These are phyloP conservation scores for Branchipolynoe longqiensis DNA, from an alignment of 2,888 invertebrate genomes.

Conservation along the genomic window DNA sequence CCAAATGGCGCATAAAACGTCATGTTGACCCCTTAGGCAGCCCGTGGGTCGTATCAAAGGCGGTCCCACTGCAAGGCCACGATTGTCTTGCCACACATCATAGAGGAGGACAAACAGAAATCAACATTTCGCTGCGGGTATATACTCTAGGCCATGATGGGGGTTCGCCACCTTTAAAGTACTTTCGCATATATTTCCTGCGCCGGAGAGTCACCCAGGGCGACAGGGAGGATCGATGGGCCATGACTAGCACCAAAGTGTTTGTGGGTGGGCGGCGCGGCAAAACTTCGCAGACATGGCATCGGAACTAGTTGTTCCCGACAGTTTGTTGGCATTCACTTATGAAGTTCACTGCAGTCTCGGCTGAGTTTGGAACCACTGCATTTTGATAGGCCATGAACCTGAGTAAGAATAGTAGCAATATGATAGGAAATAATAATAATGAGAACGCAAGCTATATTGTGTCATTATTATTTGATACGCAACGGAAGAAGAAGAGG, in stretches of 20 bases:
- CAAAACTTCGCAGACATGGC: background rate
- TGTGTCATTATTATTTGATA: no score
- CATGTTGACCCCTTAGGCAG: slow-evolving; percentile 21
- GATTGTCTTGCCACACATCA: slow-evolving; percentile 36
- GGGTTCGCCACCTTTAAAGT: slow-evolving; percentile 43
- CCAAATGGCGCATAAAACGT: slow-evolving; percentile 47
- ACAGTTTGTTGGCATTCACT: background rate
- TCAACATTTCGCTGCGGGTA: slow-evolving; percentile 53
- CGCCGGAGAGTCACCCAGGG: slow-evolving; percentile 10
- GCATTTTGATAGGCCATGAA: background rate
- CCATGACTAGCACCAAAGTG: background rate
- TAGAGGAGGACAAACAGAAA: slow-evolving; percentile 40
- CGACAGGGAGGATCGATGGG: slow-evolving; percentile 15
- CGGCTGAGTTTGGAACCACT: no score
- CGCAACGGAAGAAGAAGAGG: no score
- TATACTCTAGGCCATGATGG: slow-evolving; percentile 19
- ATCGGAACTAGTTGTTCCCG: background rate
- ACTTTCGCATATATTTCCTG: slow-evolving; percentile 48
- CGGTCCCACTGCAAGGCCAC: slow-evolving; percentile 39
- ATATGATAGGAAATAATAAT: background rate
- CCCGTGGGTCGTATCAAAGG: slow-evolving; percentile 7
- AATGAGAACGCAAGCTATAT: no score
- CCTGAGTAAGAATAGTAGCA: background rate
- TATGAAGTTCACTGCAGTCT: no score
- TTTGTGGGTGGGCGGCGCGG: background rate